phyloP scores from a whole-genome alignment of 2,797 vertebrate genomes.

The Trichosurus vulpecula region DNA sequence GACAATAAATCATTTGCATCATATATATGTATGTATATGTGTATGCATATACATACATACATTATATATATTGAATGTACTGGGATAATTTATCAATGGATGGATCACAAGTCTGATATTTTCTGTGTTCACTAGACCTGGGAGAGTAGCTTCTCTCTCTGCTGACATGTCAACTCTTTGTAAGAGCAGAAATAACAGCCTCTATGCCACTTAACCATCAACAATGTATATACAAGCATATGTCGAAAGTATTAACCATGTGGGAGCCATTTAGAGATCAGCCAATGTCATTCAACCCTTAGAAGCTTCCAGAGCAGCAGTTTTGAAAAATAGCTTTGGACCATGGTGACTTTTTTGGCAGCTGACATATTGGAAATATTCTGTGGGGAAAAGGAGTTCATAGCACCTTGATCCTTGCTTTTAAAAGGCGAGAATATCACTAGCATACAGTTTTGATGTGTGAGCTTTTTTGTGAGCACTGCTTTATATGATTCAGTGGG shows the following conservation, averaged over 20 bases:
- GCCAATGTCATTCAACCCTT: slow-evolving; percentile 65
- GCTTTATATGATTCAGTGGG: background rate
- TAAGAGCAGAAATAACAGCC: slow-evolving; percentile 40
- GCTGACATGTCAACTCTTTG: slow-evolving; percentile 34
- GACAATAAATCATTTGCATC: background rate
- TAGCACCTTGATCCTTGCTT: slow-evolving; percentile 40
- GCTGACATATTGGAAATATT: slow-evolving; percentile 56
- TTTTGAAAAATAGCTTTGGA: slow-evolving; percentile 67
- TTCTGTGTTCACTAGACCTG: background rate
- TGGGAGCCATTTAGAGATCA: slow-evolving; percentile 61
- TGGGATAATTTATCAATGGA: background rate
- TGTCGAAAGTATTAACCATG: slow-evolving; percentile 68
- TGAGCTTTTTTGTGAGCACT: background rate
- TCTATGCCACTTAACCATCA: slow-evolving; percentile 28
- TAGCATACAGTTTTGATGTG: background rate
- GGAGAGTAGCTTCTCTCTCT: background rate
- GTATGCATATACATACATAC: no score
- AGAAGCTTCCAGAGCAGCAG: slow-evolving; percentile 63
- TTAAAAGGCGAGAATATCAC: slow-evolving; percentile 11
- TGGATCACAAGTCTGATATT: slow-evolving; percentile 26
- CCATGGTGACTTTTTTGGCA: slow-evolving; percentile 53
- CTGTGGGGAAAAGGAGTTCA: slow-evolving; percentile 15
- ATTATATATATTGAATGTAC: background rate
- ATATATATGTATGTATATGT: no score
- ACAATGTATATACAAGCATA: slow-evolving; percentile 31